Evolutionary conservation across 2,113 vertebrate genomes (phyloP), one percentile per base, ranked within the genome.

Genomic region (Columbina picui): DNA sequence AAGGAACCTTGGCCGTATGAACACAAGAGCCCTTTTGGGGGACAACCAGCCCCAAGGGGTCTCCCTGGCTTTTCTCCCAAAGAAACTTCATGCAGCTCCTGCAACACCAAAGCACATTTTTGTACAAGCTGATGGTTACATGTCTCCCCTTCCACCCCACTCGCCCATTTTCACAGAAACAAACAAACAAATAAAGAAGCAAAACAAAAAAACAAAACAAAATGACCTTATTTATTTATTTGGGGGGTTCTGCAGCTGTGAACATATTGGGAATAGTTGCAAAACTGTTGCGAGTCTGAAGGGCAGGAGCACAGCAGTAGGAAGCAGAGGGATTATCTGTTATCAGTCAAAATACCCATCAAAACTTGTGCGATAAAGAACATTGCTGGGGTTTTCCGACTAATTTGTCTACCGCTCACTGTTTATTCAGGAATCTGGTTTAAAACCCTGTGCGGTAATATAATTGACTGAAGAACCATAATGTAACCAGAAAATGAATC

Each of bases 391-490:
- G 7, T 84, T 96, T 89, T 82, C 32, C 90, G 53, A 7, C 60
- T 71, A 21, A 90, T 93, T 90, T 90, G 53, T 75, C 88, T 93
- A 74, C 77, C 93, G 64, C 10, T 84, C 43, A 2, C 93, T 95
- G 86, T 90, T 93, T 87, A 65, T 84, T 61, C 92, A 95, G 77
- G 88, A 90, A 96, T 94, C 92, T 5, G 7, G 76, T 82, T 89
- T 53, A 68, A 92, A 95, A 78, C 86, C 88, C 83, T 1, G 18
- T 93, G 94, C 4, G 94, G 96, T 95, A 88, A 94, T 38, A 38
- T 95, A 96, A 96, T 96, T 96, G 93, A 63, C 90, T 76, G 77
- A 79, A 96, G 94, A 97, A 90, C 94, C 92, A 75, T 79, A 94
- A 89, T 61, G 53, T 71, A 93, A 97, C 92, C 90, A 97, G 92